Percentiles rank a stretch among this genome's conserved stretches.
These are phyloP conservation scores for Listronotus bonariensis DNA, from an alignment of 1,140 invertebrate species.

Conservation along the genomic window DNA sequence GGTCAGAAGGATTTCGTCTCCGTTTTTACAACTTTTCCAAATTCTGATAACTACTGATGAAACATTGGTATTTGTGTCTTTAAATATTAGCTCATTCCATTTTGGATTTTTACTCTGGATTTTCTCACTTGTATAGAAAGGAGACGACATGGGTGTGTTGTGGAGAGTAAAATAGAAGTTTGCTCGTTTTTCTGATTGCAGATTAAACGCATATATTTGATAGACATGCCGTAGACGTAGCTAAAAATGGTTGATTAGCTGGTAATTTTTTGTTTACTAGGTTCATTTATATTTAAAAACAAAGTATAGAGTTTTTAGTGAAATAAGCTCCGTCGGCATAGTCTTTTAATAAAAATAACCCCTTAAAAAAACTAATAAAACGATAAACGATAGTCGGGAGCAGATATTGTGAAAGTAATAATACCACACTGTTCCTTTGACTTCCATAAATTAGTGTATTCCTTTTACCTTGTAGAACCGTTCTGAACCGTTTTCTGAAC, in stretches of 20 bases:
- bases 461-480: too few species aligned
- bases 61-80: conserved; percentile 21
- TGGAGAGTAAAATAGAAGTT: conserved; percentile 79
- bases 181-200: conserved; percentile 30
- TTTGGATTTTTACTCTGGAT: conserved; percentile 72
- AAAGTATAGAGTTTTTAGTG: too few species aligned
- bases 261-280: too few species aligned
- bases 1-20: conserved; percentile 67
- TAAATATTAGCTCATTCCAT: conserved; percentile 68
- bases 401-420: too few species aligned
- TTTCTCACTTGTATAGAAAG: conserved; percentile 86
- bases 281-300: too few species aligned
- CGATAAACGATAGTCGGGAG: too few species aligned
- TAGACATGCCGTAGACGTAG: conserved; percentile 52
- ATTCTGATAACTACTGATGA: conserved; percentile 61
- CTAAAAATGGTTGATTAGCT: conserved; percentile 38
- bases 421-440: too few species aligned
- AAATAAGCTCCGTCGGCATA: too few species aligned
- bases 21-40: conserved; percentile 58
- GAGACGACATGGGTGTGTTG: conserved; percentile 76
- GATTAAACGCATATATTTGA: conserved; percentile 52
- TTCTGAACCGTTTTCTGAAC: too few species aligned
- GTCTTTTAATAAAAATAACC: too few species aligned
- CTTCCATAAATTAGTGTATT: too few species aligned
- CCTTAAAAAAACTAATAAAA: too few species aligned